Base-by-base conservation (phyloP, 2,888 invertebrate species). In the Petrophora chlorosata region DNA sequence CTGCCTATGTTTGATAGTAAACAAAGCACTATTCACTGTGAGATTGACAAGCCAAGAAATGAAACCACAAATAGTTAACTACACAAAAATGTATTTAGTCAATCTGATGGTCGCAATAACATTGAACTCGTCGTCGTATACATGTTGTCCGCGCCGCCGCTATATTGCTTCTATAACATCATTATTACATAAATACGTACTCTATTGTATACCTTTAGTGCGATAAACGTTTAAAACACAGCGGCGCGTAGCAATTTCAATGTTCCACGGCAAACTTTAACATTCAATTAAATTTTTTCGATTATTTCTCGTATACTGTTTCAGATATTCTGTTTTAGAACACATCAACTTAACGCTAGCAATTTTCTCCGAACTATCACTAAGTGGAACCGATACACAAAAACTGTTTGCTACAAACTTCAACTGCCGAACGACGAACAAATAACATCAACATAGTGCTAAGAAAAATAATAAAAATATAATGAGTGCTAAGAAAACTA, bases 51-150 rank as follows among this genome's bases (percentile, higher is more conserved):
- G 17, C 3, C 17, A 2, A 5, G 13, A 63, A 75, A 73, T 77
- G 57, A 81, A 83, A 84, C 78, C 64, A 70, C 64, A 61, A 51
- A 51, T 19, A 41, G 59, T 43, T 87, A 89, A 89, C 90, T 89
- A 90, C 89, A 90, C 90, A 90, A 90, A 89, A 89, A 89, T 88
- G 87, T 90, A 89, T 87, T 89, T 85, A 85, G 66, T 87, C 76
- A 81, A 85, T 87, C 73, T 79, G 89, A 85, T 89, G 86, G 84
- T 90, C 87, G 79, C 77, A 87, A 86, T 88, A 89, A 89, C 85
- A 86, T 88, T 82, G 86, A 87, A 85, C 76, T 85, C 64, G 76
- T 79, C 75, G 65, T 88, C 89, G 90, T 90, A 90, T 90, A 90
- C 90, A 89, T 85, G 79, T 69, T 73, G 77, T 66, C 57, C 79